These are phyloP conservation scores for Ictalurus furcatus DNA, from an alignment of 2,113 vertebrate genomes.

Conservation along the genomic window DNA sequence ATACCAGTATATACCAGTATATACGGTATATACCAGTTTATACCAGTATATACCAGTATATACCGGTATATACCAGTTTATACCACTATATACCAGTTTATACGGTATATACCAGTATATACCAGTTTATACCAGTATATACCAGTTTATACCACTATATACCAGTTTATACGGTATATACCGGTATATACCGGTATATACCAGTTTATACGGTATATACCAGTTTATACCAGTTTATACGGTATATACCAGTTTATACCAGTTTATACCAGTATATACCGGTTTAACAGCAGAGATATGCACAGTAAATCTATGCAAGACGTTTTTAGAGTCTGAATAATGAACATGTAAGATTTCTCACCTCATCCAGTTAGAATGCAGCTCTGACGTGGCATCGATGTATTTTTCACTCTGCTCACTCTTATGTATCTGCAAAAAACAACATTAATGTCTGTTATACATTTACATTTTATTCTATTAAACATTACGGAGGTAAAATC, in stretches of 20 bases:
- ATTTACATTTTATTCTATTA: constrained; percentile 28
- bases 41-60: too few relatives aligned
- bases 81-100: background rate
- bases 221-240: background rate
- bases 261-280: background rate
- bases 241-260: background rate
- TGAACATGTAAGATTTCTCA: background rate
- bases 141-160: background rate
- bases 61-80: background rate
- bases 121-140: background rate
- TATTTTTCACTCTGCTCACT: constrained; percentile 8
- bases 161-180: too few relatives aligned
- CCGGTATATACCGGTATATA: too few relatives aligned
- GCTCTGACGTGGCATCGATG: constrained; percentile 8
- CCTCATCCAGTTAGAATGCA: constrained; percentile 17
- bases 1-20: background rate
- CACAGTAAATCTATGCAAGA: background rate
- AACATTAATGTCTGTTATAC: too few relatives aligned
- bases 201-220: background rate
- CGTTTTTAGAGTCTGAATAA: background rate
- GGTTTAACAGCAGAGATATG: background rate
- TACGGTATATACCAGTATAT: too few relatives aligned
- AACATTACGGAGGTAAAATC: background rate
- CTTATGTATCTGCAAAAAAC: background rate
- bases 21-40: too few relatives aligned